Conservation (phyloP, 1,140 invertebrate genomes). For the Streblospio benedicti region DNA sequence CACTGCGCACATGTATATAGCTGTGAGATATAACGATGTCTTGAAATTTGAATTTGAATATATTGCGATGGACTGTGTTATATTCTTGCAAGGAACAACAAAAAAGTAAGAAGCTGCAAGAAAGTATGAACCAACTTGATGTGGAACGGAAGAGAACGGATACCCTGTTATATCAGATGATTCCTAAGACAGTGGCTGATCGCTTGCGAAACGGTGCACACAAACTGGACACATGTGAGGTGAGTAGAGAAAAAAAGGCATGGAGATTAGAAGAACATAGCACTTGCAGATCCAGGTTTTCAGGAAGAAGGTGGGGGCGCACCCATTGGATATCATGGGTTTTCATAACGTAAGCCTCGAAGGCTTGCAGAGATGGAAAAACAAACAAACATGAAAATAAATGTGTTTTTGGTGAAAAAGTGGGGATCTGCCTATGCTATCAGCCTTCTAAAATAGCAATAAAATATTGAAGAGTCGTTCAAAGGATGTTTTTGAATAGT, state of each 20-base stretch:
- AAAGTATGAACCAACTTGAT: slow-evolving; percentile 90
- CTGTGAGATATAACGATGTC: too few relatives aligned
- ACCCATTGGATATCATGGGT: not conserved
- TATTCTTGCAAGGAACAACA: slow-evolving; percentile 64
- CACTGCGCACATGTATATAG: too few relatives aligned
- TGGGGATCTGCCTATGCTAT: too few relatives aligned
- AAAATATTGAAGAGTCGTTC: too few relatives aligned
- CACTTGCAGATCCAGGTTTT: not conserved
- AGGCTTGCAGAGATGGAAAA: too few relatives aligned
- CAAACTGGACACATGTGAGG: slow-evolving; percentile 90
- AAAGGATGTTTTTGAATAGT: too few relatives aligned
- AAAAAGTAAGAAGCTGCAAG: slow-evolving; percentile 91
- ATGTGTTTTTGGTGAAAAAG: too few relatives aligned
- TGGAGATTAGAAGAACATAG: not conserved
- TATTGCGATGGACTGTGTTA: not conserved
- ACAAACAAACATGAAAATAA: too few relatives aligned
- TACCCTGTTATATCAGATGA: slow-evolving; percentile 94
- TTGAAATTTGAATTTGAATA: slow-evolving; percentile 1
- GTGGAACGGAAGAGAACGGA: slow-evolving; percentile 92
- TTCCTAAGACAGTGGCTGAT: slow-evolving; percentile 87
- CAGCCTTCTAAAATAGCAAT: too few relatives aligned
- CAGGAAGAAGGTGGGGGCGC: not conserved
- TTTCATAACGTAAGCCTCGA: too few relatives aligned
- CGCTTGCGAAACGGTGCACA: slow-evolving; percentile 81
- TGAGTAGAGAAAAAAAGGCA: too few relatives aligned